Conservation (phyloP, 2,797 vertebrate genomes). For the Coccyzus lansbergi region DNA sequence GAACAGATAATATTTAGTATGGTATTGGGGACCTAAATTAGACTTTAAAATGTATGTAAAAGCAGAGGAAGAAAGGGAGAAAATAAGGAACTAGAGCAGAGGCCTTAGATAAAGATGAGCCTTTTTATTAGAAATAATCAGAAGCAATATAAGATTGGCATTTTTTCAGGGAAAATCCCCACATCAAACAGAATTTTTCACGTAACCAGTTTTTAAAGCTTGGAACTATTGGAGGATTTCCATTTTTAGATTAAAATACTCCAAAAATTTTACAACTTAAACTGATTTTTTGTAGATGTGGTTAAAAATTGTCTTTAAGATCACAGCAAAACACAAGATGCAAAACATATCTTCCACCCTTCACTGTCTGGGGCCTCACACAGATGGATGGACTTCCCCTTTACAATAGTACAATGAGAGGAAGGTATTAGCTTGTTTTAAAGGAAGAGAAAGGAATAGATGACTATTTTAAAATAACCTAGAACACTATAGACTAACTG, state of each 20-base stretch:
- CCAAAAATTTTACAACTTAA: conserved; percentile 13
- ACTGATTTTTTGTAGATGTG: conserved; percentile 33
- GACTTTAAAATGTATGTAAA: conserved; percentile 12
- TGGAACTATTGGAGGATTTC: conserved; percentile 30
- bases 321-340: not conserved
- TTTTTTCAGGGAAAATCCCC: conserved; percentile 47
- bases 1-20: conserved; percentile 35
- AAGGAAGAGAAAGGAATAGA: not conserved
- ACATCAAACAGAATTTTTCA: conserved; percentile 62
- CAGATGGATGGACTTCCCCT: not conserved
- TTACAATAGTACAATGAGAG: not conserved
- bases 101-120: conserved; percentile 27
- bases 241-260: conserved; percentile 41
- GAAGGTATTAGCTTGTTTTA: not conserved
- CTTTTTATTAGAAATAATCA: conserved; percentile 63
- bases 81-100: not conserved
- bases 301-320: conserved; percentile 50
- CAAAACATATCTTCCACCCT: not conserved
- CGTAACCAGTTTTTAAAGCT: conserved; percentile 37
- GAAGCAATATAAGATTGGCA: conserved; percentile 17
- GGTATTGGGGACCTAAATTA: not conserved
- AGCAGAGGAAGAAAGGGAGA: not conserved
- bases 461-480: not conserved
- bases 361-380: not conserved
- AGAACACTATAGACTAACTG: not conserved